Evolutionary conservation across 2,797 vertebrate genomes (phyloP).

Genomic region (Orientallactaga sibirica): DNA sequence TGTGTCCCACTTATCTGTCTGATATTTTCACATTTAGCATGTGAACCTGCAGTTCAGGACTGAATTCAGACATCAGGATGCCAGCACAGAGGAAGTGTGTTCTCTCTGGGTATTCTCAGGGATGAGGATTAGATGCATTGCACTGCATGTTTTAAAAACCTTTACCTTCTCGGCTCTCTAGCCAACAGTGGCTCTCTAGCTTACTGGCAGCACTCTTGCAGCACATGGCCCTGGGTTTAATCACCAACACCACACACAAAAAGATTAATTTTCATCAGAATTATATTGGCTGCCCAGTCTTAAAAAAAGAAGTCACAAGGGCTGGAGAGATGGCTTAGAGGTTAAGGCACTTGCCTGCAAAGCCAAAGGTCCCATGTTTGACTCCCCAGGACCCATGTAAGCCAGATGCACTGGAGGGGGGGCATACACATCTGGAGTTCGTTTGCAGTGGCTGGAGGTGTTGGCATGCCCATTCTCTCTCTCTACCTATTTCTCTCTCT

Average conservation of each 20-base stretch:
- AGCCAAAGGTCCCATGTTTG: too few species aligned
- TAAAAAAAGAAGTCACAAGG: not conserved
- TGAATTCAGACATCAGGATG: slow-evolving; percentile 7
- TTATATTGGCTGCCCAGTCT: not conserved
- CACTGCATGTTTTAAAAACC: not conserved
- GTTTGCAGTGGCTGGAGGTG: too few species aligned
- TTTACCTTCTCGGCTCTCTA: not conserved
- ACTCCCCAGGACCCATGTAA: too few species aligned
- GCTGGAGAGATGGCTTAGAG: too few species aligned
- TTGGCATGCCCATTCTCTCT: too few species aligned
- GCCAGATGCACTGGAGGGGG: too few species aligned
- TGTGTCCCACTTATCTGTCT: not conserved
- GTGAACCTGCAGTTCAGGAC: not conserved
- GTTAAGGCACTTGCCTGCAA: too few species aligned
- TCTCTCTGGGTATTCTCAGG: not conserved
- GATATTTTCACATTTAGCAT: not conserved
- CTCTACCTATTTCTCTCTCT: too few species aligned
- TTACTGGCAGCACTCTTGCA: not conserved
- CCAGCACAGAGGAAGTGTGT: not conserved
- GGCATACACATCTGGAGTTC: too few species aligned
- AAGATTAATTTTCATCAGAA: not conserved
- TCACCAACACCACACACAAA: not conserved
- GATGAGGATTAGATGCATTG: not conserved
- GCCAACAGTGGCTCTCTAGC: not conserved
- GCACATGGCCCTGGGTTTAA: not conserved